Conservation (phyloP, 2,888 invertebrate genomes). For the Thysanoteuthis rhombus region DNA sequence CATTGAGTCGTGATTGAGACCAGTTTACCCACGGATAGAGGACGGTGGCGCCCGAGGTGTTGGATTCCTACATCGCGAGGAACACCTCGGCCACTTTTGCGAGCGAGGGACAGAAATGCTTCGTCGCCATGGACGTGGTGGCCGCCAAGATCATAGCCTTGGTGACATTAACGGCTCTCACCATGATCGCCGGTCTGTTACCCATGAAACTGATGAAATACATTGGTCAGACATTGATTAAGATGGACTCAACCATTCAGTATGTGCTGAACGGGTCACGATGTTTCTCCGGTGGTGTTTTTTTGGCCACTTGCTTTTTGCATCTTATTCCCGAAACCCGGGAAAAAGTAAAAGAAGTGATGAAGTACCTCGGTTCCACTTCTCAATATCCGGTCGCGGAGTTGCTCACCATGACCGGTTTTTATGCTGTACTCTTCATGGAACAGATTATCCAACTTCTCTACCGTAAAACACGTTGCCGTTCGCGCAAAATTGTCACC, state of each 20-base stretch:
- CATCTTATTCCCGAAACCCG: constrained; percentile 59
- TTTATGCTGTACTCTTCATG: constrained; percentile 58
- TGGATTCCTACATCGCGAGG: constrained; percentile 14
- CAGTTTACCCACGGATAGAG: neutral
- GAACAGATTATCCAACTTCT: constrained; percentile 56
- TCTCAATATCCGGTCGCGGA: constrained; percentile 58
- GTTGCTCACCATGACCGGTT: constrained; percentile 57
- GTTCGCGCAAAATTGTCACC: constrained; percentile 18
- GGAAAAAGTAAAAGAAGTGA: constrained; percentile 51
- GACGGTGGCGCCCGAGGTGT: constrained; percentile 23
- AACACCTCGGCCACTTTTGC: constrained; percentile 13
- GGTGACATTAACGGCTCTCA: constrained; percentile 50
- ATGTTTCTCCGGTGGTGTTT: constrained; percentile 57
- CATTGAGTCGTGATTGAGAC: neutral
- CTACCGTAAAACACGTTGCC: constrained; percentile 46
- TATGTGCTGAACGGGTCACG: constrained; percentile 54
- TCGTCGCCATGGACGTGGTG: constrained; percentile 57
- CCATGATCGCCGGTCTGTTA: constrained; percentile 53
- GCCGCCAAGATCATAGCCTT: constrained; percentile 58
- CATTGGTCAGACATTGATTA: constrained; percentile 47
- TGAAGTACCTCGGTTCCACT: constrained; percentile 52
- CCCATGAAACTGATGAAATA: constrained; percentile 54
- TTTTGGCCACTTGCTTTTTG: constrained; percentile 57
- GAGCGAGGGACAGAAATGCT: constrained; percentile 41
- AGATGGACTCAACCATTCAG: constrained; percentile 48